Evolutionary conservation across 2,797 vertebrate species (phyloP), one percentile per base, ranked within the genome.

Genomic region (Argentina silus): DNA sequence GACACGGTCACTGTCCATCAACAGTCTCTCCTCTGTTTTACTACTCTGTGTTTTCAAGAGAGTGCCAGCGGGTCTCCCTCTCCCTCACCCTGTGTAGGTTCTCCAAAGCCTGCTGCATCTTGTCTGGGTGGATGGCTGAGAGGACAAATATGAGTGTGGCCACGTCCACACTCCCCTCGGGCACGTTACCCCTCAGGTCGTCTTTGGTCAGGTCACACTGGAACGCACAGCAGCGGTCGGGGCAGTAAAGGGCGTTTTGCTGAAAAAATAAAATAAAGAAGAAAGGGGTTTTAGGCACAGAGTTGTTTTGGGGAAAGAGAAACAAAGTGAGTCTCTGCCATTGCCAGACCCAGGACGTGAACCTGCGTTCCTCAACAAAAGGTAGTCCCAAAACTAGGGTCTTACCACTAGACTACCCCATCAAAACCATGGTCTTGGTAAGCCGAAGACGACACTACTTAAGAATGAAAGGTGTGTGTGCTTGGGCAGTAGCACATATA

Each of bases 131-230:
- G 83, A 99, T 65, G 50, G 97, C 95, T 12, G 97, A 99, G 69
- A 99, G 94, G 59, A 99, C 96, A 78, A 99, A 99, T 91, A 99
- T 95, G 78, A 99, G 90, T 0, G 90, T 96, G 77, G 92, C 92
- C 0, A 94, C 93, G 76, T 99, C 96, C 77, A 99, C 94, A 0
- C 95, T 94, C 61, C 90, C 91, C 69, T 90, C 87, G 0, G 94
- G 93, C 12, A 99, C 79, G 0, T 91, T 91, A 23, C 91, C 85
- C 47, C 90, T 86, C 80, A 99, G 93, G 76, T 96, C 92, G 21
- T 97, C 96, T 89, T 88, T 93, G 2, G 97, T 99, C 67, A 99
- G 91, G 77, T 99, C 98, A 81, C 98, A 99, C 85, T 96, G 96
- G 92, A 99, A 99, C 8, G 90, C 96, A 78, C 90, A 89, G 89